Conservation (phyloP, 2,797 vertebrate species). For the Enteromius mattozi region DNA sequence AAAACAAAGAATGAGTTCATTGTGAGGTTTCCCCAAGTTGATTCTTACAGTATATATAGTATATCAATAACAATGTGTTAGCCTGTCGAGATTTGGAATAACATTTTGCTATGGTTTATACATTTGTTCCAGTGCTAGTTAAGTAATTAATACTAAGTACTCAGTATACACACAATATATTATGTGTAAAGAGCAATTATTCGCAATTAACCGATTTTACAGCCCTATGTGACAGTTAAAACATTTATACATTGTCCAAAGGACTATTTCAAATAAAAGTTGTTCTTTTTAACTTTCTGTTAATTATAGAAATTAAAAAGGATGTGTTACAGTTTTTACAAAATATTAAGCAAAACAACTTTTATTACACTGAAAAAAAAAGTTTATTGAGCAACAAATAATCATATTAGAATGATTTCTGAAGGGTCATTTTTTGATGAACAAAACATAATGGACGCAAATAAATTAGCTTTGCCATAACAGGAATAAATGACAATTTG, state of each 20-base stretch:
- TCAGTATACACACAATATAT: neutral
- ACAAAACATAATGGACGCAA: neutral
- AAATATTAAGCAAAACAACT: neutral
- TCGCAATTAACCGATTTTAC: neutral
- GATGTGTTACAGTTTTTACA: neutral
- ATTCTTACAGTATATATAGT: neutral
- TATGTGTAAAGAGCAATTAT: neutral
- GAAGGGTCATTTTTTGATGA: neutral
- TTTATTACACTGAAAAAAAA: neutral
- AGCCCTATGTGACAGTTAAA: neutral
- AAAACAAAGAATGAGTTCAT: neutral
- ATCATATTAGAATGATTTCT: neutral
- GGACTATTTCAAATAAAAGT: neutral
- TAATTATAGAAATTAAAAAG: neutral
- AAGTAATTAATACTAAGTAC: neutral
- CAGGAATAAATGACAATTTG: neutral
- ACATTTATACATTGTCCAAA: neutral
- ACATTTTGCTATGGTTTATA: neutral
- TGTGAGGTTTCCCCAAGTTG: neutral
- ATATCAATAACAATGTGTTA: neutral
- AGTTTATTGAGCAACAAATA: neutral
- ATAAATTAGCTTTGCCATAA: neutral
- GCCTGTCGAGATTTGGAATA: neutral
- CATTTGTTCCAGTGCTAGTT: neutral
- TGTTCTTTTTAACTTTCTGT: neutral